Percentiles rank a stretch among this genome's conserved stretches.
Conservation (phyloP, 2,113 vertebrate species). For the Mugil cephalus region DNA sequence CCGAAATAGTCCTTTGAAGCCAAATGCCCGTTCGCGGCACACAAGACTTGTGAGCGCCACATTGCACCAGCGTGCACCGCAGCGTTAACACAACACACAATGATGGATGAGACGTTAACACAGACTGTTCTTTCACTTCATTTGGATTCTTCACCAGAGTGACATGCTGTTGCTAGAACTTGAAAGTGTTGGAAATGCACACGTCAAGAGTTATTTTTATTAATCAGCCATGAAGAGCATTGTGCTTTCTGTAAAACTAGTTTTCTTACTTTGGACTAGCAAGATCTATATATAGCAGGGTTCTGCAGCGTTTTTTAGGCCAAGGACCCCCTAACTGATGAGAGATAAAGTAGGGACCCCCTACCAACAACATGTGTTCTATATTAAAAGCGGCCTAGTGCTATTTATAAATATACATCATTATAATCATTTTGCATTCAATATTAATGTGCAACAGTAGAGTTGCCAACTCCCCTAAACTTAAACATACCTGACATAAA, state of each 20-base stretch:
- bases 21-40: constrained; percentile 36
- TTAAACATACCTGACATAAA: too few species aligned
- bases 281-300: constrained; percentile 23
- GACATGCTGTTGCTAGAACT: constrained; percentile 17
- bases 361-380: too few species aligned
- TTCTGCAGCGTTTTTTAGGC: too few species aligned
- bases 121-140: too few species aligned
- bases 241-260: background rate
- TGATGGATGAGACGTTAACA: constrained; percentile 56
- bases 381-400: too few species aligned
- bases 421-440: too few species aligned
- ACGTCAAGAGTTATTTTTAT: constrained; percentile 8
- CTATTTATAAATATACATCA: too few species aligned
- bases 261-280: background rate
- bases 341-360: too few species aligned
- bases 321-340: too few species aligned
- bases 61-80: constrained; percentile 28
- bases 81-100: constrained; percentile 24
- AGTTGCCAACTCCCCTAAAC: too few species aligned
- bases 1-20: constrained; percentile 52
- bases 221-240: background rate
- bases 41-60: constrained; percentile 34
- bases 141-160: constrained; percentile 25
- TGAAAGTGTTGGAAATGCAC: constrained; percentile 10
- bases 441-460: too few species aligned